Conservation (phyloP, 92 coral and sea anemone genomes). For the Parazoanthus atlanticus region DNA sequence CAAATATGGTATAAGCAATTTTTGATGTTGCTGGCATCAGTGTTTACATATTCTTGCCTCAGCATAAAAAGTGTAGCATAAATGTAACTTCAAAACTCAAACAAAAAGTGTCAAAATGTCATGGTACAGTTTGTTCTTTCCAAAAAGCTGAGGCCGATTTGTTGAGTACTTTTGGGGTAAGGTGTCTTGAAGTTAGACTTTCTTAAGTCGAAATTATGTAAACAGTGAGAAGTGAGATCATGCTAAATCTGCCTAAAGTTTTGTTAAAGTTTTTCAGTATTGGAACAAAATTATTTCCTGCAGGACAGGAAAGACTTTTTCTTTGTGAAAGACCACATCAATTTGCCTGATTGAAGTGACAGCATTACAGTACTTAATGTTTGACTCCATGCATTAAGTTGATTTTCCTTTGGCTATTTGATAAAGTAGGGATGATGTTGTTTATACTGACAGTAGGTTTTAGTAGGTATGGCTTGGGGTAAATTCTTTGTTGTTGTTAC, state of each 20-base stretch:
- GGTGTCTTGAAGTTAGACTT: background rate
- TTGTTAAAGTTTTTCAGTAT: background rate
- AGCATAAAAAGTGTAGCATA: too few relatives aligned
- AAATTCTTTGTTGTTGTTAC: background rate
- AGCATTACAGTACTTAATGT: background rate
- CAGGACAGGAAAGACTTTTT: conserved; percentile 22
- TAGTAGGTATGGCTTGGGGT: background rate
- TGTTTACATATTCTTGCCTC: too few relatives aligned
- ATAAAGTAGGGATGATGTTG: background rate
- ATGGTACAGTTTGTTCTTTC: too few relatives aligned
- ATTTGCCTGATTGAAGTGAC: background rate
- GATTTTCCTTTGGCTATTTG: background rate
- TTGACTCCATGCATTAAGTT: conserved; percentile 11
- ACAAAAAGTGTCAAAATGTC: too few relatives aligned
- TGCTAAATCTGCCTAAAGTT: background rate
- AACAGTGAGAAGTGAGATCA: background rate
- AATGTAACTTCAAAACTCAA: too few relatives aligned
- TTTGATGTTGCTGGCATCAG: too few relatives aligned
- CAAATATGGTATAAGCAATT: background rate
- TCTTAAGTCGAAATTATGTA: background rate
- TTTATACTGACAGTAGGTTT: background rate
- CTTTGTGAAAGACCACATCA: background rate
- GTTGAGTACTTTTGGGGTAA: too few relatives aligned
- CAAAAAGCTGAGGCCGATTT: too few relatives aligned
- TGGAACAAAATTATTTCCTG: background rate